These are phyloP conservation scores for Prosopocoilus inquinatus DNA, from an alignment of 2,888 invertebrate species.

Conservation along the genomic window DNA sequence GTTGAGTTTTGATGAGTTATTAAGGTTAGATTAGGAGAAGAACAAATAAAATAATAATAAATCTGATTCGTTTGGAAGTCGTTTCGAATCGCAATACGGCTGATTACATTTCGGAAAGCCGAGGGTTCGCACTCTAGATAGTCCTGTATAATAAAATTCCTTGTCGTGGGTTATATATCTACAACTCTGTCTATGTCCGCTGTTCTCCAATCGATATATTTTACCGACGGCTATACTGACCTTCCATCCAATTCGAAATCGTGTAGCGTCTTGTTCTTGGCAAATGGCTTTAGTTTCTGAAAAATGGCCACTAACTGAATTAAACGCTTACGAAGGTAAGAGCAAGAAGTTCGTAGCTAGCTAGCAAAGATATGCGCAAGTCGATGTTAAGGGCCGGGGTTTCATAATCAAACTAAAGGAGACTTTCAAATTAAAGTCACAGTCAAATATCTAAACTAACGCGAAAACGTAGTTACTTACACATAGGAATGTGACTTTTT, in stretches of 20 bases:
- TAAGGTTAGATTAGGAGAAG: not conserved
- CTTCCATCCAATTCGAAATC: slow-evolving; percentile 24
- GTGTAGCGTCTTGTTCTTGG: slow-evolving; percentile 22
- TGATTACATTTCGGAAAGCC: slow-evolving; percentile 32
- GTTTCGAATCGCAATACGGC: slow-evolving; percentile 27
- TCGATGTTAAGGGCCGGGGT: no score
- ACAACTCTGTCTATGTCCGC: slow-evolving; percentile 29
- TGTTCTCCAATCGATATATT: slow-evolving; percentile 30
- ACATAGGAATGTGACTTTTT: no score
- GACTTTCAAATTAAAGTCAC: no score
- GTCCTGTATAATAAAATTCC: slow-evolving; percentile 34
- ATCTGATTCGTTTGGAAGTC: slow-evolving; percentile 30
- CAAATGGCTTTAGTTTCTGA: slow-evolving; percentile 23
- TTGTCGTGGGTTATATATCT: slow-evolving; percentile 33
- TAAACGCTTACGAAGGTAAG: not conserved
- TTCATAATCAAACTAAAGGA: no score
- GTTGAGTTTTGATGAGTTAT: no score
- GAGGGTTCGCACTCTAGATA: slow-evolving; percentile 29
- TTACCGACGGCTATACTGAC: slow-evolving; percentile 28
- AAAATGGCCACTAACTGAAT: slow-evolving; percentile 22
- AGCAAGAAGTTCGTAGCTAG: no score
- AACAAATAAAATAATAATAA: slow-evolving; percentile 30
- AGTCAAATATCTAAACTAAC: no score
- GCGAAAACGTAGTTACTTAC: no score
- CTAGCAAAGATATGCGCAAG: no score